Evolutionary conservation across 2,888 invertebrate species (phyloP).

Genomic region (Drepanosiphum platanoidis): DNA sequence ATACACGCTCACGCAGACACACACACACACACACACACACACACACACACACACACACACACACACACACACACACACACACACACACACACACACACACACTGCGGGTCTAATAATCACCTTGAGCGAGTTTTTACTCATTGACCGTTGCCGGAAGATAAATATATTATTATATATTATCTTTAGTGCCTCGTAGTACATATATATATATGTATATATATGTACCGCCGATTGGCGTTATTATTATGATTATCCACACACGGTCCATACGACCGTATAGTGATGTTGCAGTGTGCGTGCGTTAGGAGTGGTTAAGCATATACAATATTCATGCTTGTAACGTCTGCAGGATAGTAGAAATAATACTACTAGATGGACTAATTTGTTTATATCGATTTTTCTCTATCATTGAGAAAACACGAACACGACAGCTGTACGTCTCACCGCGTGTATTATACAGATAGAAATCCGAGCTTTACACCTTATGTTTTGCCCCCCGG

Average conservation of each 20-base stretch:
- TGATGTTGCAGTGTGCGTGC: conserved; percentile 18
- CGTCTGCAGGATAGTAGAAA: conserved; percentile 5
- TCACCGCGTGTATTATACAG: neutral
- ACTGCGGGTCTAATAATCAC: conserved; percentile 47
- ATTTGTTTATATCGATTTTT: conserved; percentile 1
- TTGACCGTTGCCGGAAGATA: conserved; percentile 55
- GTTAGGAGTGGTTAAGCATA: conserved; percentile 31
- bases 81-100: neutral
- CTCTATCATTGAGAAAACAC: conserved; percentile 4
- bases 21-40: too few species aligned
- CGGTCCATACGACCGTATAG: neutral
- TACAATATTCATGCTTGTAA: neutral
- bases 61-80: too few species aligned
- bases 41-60: too few species aligned
- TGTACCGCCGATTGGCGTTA: conserved; percentile 48
- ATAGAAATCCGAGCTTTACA: conserved; percentile 29
- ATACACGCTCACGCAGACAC: neutral
- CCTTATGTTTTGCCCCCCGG: neutral
- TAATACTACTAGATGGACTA: conserved; percentile 1
- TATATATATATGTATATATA: conserved; percentile 14
- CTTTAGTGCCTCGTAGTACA: conserved; percentile 15
- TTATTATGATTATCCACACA: conserved; percentile 54
- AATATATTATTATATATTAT: conserved; percentile 52
- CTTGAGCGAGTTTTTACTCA: conserved; percentile 46
- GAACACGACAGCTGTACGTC: neutral